Evolutionary conservation across 1,140 invertebrate genomes (phyloP).

Genomic region (Chrysopa pallens): DNA sequence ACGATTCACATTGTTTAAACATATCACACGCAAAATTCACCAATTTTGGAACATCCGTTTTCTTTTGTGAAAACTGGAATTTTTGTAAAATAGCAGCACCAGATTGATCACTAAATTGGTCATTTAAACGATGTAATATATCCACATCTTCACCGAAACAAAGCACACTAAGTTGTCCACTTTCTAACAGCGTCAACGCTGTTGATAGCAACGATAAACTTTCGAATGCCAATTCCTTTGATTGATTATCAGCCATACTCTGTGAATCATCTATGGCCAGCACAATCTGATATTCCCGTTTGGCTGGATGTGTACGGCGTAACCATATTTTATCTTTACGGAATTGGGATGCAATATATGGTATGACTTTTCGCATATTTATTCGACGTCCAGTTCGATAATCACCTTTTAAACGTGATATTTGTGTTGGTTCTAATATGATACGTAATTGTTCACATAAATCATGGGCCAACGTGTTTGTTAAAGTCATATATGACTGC

Average conservation of each 20-base stretch:
- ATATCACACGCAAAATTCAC: constrained; percentile 58
- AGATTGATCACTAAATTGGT: constrained; percentile 66
- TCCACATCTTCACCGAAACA: constrained; percentile 82
- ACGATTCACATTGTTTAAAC: constrained; percentile 34
- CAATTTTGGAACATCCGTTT: constrained; percentile 62
- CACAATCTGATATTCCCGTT: constrained; percentile 91
- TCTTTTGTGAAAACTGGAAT: constrained; percentile 62
- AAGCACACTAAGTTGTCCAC: constrained; percentile 76
- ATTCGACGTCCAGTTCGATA: constrained; percentile 92
- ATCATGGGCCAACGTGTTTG: constrained; percentile 59
- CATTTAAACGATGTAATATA: constrained; percentile 68
- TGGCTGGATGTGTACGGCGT: constrained; percentile 83
- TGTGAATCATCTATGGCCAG: constrained; percentile 95
- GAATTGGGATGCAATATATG: constrained; percentile 97
- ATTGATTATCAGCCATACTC: constrained; percentile 78
- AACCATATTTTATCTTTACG: constrained; percentile 99
- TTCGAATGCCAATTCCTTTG: constrained; percentile 84
- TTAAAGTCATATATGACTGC: constrained; percentile 36
- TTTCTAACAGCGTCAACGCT: constrained; percentile 82
- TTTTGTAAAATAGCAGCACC: constrained; percentile 62
- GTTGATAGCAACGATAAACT: constrained; percentile 80
- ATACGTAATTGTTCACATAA: constrained; percentile 86
- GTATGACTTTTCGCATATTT: constrained; percentile 96
- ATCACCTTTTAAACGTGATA: constrained; percentile 76
- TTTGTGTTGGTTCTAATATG: constrained; percentile 87